Conservation (phyloP, 2,797 vertebrate genomes). For the Sciurus vulgaris region DNA sequence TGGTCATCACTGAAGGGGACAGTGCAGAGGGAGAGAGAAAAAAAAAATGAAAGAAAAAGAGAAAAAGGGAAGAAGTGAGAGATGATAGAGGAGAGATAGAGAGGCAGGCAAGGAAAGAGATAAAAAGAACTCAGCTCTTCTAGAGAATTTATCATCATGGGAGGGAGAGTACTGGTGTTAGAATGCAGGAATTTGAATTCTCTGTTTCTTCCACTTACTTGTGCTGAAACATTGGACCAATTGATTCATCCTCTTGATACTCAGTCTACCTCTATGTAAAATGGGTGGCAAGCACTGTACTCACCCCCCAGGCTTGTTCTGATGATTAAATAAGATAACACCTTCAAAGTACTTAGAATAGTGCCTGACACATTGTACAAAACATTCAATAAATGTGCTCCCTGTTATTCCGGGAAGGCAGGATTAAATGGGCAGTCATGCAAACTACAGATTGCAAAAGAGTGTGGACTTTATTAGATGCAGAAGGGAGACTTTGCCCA, state of each 20-base stretch:
- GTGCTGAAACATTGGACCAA: not conserved
- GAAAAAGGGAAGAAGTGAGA: not conserved
- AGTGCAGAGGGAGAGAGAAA: no score
- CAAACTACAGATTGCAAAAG: not conserved
- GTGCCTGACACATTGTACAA: no score
- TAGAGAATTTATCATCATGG: not conserved
- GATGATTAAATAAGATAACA: not conserved
- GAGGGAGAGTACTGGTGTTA: not conserved
- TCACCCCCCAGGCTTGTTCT: not conserved
- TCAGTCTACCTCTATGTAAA: not conserved
- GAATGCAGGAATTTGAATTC: not conserved
- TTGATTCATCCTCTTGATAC: not conserved
- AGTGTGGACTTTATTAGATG: not conserved
- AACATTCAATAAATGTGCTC: not conserved
- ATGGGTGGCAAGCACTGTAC: not conserved
- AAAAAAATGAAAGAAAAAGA: not conserved
- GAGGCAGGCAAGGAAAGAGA: not conserved
- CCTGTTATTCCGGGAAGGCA: not conserved
- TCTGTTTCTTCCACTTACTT: not conserved
- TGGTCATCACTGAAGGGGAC: no score
- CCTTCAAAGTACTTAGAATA: not conserved
- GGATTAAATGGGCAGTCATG: not conserved
- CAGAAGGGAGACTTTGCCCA: not conserved
- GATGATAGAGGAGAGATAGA: accelerated
- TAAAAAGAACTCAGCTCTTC: not conserved